phyloP scores from a whole-genome alignment of 2,888 invertebrate genomes.

The Nysson spinosus region DNA sequence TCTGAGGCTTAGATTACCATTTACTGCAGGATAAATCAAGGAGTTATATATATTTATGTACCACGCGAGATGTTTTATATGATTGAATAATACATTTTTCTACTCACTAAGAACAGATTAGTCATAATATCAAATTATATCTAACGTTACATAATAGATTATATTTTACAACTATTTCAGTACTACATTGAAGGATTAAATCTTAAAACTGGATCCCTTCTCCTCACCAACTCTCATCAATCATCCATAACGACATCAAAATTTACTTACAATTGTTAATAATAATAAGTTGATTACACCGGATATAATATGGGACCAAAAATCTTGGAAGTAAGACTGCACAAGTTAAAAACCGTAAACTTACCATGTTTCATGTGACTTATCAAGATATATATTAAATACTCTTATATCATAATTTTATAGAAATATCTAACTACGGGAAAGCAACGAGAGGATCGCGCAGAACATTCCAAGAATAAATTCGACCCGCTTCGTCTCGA shows the following conservation, averaged over 20 bases:
- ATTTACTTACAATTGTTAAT: too few relatives aligned
- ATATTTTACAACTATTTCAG: slow-evolving; percentile 6
- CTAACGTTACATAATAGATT: slow-evolving; percentile 12
- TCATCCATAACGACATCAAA: too few relatives aligned
- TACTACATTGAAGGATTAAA: too few relatives aligned
- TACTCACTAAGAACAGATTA: neutral
- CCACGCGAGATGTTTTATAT: slow-evolving; percentile 20
- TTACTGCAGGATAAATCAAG: neutral
- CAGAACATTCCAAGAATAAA: slow-evolving; percentile 32
- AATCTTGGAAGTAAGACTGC: slow-evolving; percentile 22
- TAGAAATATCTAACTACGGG: slow-evolving; percentile 57
- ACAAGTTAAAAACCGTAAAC: neutral
- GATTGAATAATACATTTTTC: neutral
- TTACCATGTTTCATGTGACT: too few relatives aligned
- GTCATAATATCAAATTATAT: neutral
- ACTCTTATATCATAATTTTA: neutral
- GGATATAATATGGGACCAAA: slow-evolving; percentile 32
- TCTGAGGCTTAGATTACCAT: slow-evolving; percentile 17
- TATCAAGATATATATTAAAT: neutral
- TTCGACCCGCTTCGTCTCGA: slow-evolving; percentile 65
- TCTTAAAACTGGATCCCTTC: too few relatives aligned
- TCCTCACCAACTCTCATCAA: too few relatives aligned
- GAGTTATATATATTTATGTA: slow-evolving; percentile 16
- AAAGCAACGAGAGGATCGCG: slow-evolving; percentile 53
- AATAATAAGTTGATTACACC: too few relatives aligned